Base-by-base conservation (phyloP, 2,113 vertebrate species). In the Gobius niger region DNA sequence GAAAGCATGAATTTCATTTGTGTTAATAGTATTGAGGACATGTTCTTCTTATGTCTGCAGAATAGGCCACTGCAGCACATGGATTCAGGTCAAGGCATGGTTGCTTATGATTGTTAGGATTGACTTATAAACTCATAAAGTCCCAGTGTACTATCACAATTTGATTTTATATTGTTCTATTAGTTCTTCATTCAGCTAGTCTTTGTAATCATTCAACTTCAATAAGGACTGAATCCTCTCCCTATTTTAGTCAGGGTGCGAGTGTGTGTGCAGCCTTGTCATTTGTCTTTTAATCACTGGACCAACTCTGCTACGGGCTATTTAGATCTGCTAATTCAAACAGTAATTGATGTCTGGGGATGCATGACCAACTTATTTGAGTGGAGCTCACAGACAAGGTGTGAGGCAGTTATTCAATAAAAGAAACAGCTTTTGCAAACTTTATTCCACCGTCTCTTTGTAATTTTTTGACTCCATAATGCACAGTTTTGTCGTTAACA, bases 41-140 rank as follows among this genome's bases (percentile, higher is more conserved):
- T n/a, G 7, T 68, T 60, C 24, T 34, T 63, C 53, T 0, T 70
- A 34, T 61, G 16, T 74, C 65, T 78, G 77, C 59, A 70, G 66
- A 82, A 78, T n/a, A n/a, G n/a, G n/a, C n/a, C 52, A 47, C 18
- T 34, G 24, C 24, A 34, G 24, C 24, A 34, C 24, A 34, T 4
- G 5, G 24, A 24, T 57, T 12, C 19, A 57, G 54, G 24, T 34
- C 11, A 19, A 5, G 52, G 16, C 24, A 54, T 57, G 5, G 24
- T 34, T 34, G 24, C 24, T 34, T 34, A 34, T 57, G 54, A 7
- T 57, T 40, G 18, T 40, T 40, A 34, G 18, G 53, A 24, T 72
- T 7, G 11, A 68, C 51, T 2, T 34, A 34, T 34, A 34, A 34
- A 60, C 62, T 65, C 50, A 34, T 47, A 60, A 41, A 13, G 34